phyloP scores from a whole-genome alignment of 2,113 vertebrate species.

The Fregetta grallaria region DNA sequence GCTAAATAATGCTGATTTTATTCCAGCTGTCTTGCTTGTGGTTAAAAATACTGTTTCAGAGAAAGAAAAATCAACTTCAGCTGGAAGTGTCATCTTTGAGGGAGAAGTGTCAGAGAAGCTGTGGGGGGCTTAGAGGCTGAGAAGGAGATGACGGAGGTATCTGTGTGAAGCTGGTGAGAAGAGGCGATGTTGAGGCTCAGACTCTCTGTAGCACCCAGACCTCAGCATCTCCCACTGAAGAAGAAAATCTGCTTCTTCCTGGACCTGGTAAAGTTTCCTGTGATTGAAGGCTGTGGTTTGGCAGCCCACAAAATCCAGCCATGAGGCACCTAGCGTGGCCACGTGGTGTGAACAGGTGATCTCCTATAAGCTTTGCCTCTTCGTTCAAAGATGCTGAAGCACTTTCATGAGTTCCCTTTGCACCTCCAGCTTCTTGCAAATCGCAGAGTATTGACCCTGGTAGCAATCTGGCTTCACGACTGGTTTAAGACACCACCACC shows the following conservation, averaged over 20 bases:
- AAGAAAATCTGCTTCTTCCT: background rate
- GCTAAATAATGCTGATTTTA: slow-evolving; percentile 58
- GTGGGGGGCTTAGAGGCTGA: background rate
- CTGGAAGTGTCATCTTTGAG: slow-evolving; percentile 1
- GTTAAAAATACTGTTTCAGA: slow-evolving; percentile 9
- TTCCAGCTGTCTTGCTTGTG: slow-evolving; percentile 27
- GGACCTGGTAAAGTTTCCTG: background rate
- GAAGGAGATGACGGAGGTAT: background rate
- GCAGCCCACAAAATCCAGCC: background rate
- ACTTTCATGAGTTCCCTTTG: background rate
- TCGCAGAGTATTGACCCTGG: background rate
- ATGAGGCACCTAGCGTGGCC: fast-evolving
- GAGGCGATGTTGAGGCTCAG: background rate
- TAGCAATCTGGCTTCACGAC: background rate
- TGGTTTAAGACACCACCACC: background rate
- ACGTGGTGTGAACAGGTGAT: background rate
- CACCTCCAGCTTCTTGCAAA: background rate
- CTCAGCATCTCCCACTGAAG: background rate
- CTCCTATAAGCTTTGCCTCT: background rate
- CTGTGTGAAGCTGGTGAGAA: background rate
- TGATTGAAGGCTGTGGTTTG: background rate
- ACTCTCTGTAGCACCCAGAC: background rate
- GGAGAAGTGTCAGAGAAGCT: slow-evolving; percentile 10
- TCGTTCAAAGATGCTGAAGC: background rate
- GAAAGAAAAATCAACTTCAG: slow-evolving; percentile 25